Evolutionary conservation across 2,797 vertebrate species (phyloP), one percentile per base, ranked within the genome.

Genomic region (Chiloscyllium punctatum): DNA sequence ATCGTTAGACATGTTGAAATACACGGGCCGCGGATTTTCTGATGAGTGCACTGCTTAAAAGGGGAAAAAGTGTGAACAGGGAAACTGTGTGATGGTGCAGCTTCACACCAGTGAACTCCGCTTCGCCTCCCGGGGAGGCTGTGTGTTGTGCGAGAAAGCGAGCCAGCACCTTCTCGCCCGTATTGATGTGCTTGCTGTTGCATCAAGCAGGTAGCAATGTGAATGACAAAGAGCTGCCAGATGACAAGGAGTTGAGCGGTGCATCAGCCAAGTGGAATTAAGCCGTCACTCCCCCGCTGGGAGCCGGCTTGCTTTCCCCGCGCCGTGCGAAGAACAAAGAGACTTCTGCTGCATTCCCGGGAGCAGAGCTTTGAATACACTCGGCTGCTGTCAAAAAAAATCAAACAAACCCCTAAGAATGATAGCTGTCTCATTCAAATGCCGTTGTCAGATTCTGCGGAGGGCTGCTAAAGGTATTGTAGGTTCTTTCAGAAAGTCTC

Each of bases 391-490:
- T 96, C 53, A 62, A 48, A 57, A 71, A 82, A 72, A 84, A 94
- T 18, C 69, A 96, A 96, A 96, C 97, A 96, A 8, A 8, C 9
- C 57, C 9, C 11, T 11, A 96, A 98, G 97, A 98, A 99, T 99
- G 99, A 99, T 99, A 98, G 99, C 99, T 96, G 99, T 99, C 97
- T 99, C 99, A 97, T 99, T 99, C 96, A 99, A 99, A 98, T 99
- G 99, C 98, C 98, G 99, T 96, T 99, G 99, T 97, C 99, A 99
- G 96, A 99, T 99, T 97, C 98, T 99, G 97, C 98, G 99, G 97
- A 98, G 98, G 97, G 98, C 99, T 97, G 98, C 98, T 95, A 99
- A 99, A 99, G 99, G 99, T 99, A 99, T 96, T 0, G 96, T 97
- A 96, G 27, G 25, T 74, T 72, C 42, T 5, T 94, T 94, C 11